phyloP scores from a whole-genome alignment of 2,113 vertebrate species.

The Gallinago jamesoni region DNA sequence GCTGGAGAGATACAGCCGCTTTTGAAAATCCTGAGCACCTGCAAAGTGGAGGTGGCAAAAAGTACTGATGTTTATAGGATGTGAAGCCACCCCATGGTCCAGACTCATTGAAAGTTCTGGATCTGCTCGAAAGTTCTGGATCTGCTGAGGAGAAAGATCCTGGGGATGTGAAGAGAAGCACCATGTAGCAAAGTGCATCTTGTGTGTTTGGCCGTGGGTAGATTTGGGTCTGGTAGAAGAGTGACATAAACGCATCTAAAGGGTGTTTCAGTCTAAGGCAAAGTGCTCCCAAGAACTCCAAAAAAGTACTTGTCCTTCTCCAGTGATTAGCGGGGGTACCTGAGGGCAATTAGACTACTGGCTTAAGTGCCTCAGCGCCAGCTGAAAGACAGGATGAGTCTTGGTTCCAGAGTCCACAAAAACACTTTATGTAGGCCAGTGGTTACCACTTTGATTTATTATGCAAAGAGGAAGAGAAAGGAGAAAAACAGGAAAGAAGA shows the following conservation, averaged over 20 bases:
- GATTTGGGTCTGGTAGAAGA: not conserved
- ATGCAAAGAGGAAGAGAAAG: not conserved
- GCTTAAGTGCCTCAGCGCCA: not conserved
- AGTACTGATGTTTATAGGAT: not conserved
- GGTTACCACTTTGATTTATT: not conserved
- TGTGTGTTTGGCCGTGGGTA: fast-evolving
- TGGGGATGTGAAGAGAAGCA: not conserved
- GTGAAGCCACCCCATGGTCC: not conserved
- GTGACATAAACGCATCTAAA: not conserved
- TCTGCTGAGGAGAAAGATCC: not conserved
- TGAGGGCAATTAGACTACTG: not conserved
- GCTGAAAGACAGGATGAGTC: not conserved
- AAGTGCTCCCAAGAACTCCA: not conserved
- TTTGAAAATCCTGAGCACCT: not conserved
- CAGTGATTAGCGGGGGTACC: not conserved
- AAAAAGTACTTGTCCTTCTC: not conserved
- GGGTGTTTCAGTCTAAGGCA: not conserved
- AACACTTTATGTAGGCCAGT: not conserved
- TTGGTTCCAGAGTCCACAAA: not conserved
- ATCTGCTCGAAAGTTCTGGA: not conserved
- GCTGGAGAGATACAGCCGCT: not conserved
- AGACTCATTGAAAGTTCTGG: not conserved
- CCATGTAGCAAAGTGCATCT: not conserved
- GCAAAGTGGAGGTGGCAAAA: not conserved
- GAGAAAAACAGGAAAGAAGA: not conserved